Evolutionary conservation across 92 coral and sea anemone genomes (phyloP).

Genomic region (Heteractis magnifica): DNA sequence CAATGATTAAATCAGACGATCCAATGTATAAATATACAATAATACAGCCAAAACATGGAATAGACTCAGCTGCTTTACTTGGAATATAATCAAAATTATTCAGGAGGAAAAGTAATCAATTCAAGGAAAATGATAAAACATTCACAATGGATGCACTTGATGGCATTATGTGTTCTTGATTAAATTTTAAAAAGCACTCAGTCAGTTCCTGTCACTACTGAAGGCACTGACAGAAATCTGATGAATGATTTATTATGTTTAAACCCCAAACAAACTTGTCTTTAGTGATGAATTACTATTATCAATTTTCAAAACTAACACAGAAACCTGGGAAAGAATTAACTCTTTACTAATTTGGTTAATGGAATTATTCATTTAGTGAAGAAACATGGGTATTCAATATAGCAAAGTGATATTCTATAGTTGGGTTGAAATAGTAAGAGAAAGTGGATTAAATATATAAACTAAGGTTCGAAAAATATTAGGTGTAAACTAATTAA

Average conservation of each 20-base stretch:
- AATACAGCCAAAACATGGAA: neutral
- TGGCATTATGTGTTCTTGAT: neutral
- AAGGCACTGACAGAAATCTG: neutral
- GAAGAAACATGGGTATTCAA: neutral
- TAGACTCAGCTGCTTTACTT: neutral
- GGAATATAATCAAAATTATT: neutral
- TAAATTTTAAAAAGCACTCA: neutral
- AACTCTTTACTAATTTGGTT: neutral
- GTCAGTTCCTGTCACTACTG: neutral
- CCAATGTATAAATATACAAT: neutral
- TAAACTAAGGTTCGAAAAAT: neutral
- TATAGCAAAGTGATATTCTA: neutral
- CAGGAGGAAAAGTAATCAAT: neutral
- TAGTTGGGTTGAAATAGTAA: neutral
- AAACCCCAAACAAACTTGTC: constrained; percentile 1
- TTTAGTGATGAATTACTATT: neutral
- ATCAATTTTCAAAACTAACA: neutral
- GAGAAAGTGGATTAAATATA: neutral
- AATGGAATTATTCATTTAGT: neutral
- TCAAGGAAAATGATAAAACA: neutral
- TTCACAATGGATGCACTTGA: neutral
- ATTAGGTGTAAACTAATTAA: constrained; percentile 3
- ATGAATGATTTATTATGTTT: neutral
- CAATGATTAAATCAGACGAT: too few relatives aligned
- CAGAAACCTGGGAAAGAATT: neutral